A percentile compares a stretch with the other conserved stretches of the same genome.
Evolutionary conservation across 2,888 invertebrate genomes (phyloP).

Genomic region (Cantharis lateralis): DNA sequence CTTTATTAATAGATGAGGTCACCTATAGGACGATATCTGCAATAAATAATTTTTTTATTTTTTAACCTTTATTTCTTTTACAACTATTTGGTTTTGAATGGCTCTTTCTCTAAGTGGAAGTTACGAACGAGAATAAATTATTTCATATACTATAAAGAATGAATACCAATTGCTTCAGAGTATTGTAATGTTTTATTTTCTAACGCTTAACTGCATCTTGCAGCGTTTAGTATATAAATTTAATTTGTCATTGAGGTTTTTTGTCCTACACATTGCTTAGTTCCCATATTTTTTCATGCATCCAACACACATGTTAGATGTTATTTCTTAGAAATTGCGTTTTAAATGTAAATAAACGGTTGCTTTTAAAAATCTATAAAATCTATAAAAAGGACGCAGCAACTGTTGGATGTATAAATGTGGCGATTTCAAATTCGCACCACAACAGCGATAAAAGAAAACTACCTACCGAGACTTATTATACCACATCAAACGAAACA

Average conservation of each 20-base stretch:
- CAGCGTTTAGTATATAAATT: not conserved
- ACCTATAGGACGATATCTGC: not conserved
- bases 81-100: not conserved
- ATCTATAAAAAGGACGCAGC: not conserved
- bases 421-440: not conserved
- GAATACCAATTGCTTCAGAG: not conserved
- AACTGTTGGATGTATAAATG: not conserved
- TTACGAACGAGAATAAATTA: not conserved
- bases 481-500: not conserved
- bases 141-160: not conserved
- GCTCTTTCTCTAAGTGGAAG: not conserved
- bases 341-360: not conserved
- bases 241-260: not conserved
- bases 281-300: not conserved
- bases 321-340: not conserved
- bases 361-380: not conserved
- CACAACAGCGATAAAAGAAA: not conserved
- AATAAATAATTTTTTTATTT: not conserved
- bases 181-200: not conserved
- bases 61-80: not conserved
- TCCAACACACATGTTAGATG: not conserved
- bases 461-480: not conserved
- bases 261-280: not conserved
- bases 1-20: conserved; percentile 1
- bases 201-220: not conserved